A percentile compares a stretch with the other conserved stretches of the same genome.
phyloP scores from a whole-genome alignment of 2,113 vertebrate genomes.

The Sphyrna mokarran region DNA sequence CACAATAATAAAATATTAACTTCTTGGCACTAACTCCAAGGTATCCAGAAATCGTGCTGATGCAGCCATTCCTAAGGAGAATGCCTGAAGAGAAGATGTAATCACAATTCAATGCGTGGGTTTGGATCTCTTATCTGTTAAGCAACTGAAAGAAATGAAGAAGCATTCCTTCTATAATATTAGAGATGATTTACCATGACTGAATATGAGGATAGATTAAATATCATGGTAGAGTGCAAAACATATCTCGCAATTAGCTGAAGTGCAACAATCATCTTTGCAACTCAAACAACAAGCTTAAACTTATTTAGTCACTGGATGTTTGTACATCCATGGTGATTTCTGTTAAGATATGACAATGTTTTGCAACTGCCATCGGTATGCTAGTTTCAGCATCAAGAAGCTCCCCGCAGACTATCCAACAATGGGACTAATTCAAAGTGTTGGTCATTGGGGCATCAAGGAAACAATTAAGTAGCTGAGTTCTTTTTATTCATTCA shows the following conservation, averaged over 20 bases:
- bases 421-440: background rate
- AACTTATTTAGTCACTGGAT: background rate
- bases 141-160: constrained; percentile 6
- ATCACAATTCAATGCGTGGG: background rate
- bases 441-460: background rate
- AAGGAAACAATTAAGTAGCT: background rate
- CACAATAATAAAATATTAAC: background rate
- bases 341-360: background rate
- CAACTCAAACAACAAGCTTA: background rate
- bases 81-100: background rate
- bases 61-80: background rate
- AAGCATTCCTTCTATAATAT: background rate
- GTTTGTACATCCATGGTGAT: background rate
- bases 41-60: background rate
- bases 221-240: background rate
- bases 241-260: constrained; percentile 20
- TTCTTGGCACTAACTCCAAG: background rate
- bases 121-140: background rate
- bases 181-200: background rate
- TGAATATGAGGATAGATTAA: background rate
- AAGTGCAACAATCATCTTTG: background rate
- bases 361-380: background rate
- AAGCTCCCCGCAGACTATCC: background rate
- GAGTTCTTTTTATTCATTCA: too few species aligned
- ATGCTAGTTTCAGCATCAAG: background rate